Conservation (phyloP, 2,113 vertebrate species). For the Perognathus longimembris region DNA sequence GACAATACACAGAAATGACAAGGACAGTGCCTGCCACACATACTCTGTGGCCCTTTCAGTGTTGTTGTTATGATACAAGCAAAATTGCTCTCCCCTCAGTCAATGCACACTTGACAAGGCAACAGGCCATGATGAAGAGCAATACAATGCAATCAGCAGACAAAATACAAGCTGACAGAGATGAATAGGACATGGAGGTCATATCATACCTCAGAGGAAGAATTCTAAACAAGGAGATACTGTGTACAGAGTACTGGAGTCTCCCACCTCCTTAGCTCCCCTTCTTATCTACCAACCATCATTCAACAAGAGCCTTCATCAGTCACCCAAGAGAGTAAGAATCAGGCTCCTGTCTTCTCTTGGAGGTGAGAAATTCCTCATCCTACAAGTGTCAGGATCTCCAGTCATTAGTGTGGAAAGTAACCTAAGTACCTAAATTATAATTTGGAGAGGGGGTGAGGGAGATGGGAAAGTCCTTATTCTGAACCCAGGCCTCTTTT, state of each 20-base stretch:
- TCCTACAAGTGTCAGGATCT: not conserved
- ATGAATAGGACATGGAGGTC: not conserved
- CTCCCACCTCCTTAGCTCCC: not conserved
- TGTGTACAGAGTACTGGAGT: not conserved
- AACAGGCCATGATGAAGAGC: not conserved
- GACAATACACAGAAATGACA: not conserved
- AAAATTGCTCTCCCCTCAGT: not conserved
- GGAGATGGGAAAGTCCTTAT: not conserved
- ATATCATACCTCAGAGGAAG: conserved; percentile 39
- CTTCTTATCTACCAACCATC: conserved; percentile 22
- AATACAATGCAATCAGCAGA: not conserved
- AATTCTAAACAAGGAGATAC: conserved; percentile 58
- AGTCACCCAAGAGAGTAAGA: not conserved
- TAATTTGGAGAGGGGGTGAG: not conserved
- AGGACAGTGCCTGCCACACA: not conserved
- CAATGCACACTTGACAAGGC: not conserved
- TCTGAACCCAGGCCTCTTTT: no score
- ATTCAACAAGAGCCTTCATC: not conserved
- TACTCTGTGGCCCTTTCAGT: no score
- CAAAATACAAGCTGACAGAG: not conserved
- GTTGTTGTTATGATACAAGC: not conserved
- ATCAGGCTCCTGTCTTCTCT: not conserved
- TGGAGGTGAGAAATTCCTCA: conserved; percentile 43
- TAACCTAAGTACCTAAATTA: conserved; percentile 24
- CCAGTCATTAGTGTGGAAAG: not conserved